Evolutionary conservation across 2,113 vertebrate genomes (phyloP).

Genomic region (Varanus salvator): DNA sequence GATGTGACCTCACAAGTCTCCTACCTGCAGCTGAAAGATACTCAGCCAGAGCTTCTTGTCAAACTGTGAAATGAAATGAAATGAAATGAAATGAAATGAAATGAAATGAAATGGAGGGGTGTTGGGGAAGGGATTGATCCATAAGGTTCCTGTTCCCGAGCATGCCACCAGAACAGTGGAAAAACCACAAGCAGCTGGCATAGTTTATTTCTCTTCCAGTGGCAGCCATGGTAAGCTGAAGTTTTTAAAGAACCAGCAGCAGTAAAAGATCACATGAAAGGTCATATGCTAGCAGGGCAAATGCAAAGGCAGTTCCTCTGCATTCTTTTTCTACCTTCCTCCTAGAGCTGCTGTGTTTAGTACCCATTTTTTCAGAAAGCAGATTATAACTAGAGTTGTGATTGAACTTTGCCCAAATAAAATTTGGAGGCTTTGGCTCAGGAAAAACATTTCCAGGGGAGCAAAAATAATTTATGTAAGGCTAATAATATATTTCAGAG

Average conservation of each 20-base stretch:
- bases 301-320: neutral
- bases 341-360: neutral
- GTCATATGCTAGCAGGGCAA: neutral
- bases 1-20: neutral
- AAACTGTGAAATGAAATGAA: neutral
- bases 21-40: neutral
- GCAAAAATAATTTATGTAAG: neutral
- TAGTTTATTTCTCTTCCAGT: neutral
- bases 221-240: neutral
- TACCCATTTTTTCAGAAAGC: neutral
- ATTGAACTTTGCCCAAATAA: neutral
- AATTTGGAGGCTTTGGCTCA: neutral
- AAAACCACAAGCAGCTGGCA: neutral
- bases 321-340: neutral
- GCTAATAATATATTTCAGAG: neutral
- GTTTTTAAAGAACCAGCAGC: neutral
- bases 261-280: too few species aligned
- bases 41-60: neutral
- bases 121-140: neutral
- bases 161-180: neutral
- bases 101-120: neutral
- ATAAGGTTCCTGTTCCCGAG: neutral
- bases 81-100: too few species aligned
- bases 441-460: neutral
- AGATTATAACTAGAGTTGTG: neutral